Evolutionary conservation across 2,797 vertebrate species (phyloP).

Genomic region (Rhabdophis nuchalis): DNA sequence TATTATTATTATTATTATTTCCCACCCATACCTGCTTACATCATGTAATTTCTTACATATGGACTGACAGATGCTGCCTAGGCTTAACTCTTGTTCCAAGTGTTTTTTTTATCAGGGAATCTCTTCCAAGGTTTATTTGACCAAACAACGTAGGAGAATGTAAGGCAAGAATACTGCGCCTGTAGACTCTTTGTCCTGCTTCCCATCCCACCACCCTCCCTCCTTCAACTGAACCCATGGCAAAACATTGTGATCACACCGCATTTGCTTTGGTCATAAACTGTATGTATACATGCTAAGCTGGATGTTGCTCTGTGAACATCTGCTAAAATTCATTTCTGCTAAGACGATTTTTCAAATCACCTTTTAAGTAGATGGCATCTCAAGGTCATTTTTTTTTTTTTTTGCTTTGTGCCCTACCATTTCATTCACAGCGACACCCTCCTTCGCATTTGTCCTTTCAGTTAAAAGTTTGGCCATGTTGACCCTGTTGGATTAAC

Average conservation of each 20-base stretch:
- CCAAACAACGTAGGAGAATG: slow-evolving; percentile 63
- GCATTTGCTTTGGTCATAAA: background rate
- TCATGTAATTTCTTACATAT: slow-evolving; percentile 46
- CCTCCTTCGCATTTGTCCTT: background rate
- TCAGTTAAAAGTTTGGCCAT: background rate
- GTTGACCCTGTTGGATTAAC: background rate
- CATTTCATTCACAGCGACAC: background rate
- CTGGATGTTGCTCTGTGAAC: background rate
- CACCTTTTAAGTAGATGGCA: background rate
- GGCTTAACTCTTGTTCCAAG: slow-evolving; percentile 54
- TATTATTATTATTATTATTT: no score
- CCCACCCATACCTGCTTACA: slow-evolving; percentile 36
- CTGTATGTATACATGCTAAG: background rate
- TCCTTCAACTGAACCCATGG: slow-evolving; percentile 31
- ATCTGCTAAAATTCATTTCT: background rate
- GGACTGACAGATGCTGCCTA: slow-evolving; percentile 45
- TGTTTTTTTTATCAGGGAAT: slow-evolving; percentile 60
- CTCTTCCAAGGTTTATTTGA: slow-evolving; percentile 65
- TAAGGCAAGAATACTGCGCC: slow-evolving; percentile 21
- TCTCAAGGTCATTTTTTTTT: background rate
- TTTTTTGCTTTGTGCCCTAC: background rate
- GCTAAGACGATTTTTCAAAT: background rate
- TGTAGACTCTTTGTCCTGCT: slow-evolving; percentile 21
- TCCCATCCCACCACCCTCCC: background rate
- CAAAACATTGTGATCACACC: background rate